Percentiles rank a stretch among this genome's conserved stretches.
Conservation (phyloP, 2,888 invertebrate species). For the Drosophila tanythrix region DNA sequence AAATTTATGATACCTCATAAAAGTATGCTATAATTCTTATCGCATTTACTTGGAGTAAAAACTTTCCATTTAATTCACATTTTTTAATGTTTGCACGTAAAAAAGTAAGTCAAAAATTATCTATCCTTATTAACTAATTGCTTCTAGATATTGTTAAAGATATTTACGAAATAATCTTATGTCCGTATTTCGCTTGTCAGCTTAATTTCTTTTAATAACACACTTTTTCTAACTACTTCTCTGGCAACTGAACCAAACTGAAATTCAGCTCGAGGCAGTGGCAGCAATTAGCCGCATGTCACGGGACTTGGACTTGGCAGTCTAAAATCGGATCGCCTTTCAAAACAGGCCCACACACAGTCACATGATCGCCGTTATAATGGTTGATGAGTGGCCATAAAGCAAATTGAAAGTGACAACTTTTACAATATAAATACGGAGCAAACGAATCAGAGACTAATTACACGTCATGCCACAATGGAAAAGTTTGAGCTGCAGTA, state of each 20-base stretch:
- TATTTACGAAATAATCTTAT: not conserved
- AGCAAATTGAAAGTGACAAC: constrained; percentile 29
- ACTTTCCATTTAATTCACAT: not conserved
- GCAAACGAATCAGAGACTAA: constrained; percentile 29
- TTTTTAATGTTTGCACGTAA: not conserved
- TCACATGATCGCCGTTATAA: constrained; percentile 25
- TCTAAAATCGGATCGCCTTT: constrained; percentile 38
- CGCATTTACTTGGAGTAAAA: not conserved
- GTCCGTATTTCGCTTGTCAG: not conserved
- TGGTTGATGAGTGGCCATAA: constrained; percentile 9
- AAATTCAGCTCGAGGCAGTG: not conserved
- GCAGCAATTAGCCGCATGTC: constrained; percentile 31
- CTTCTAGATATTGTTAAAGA: not conserved
- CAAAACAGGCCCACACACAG: constrained; percentile 34
- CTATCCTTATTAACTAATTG: not conserved
- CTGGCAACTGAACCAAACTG: not conserved
- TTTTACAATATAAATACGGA: constrained; percentile 20
- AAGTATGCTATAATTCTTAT: constrained; percentile 61
- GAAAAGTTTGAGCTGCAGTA: constrained; percentile 48
- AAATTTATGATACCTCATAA: constrained; percentile 56
- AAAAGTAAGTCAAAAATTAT: not conserved
- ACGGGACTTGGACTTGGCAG: constrained; percentile 30
- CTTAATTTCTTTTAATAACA: not conserved
- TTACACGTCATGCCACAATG: constrained; percentile 35
- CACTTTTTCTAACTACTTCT: constrained; percentile 1